Conservation (phyloP, 2,888 invertebrate species). For the Eupithecia subumbrata region DNA sequence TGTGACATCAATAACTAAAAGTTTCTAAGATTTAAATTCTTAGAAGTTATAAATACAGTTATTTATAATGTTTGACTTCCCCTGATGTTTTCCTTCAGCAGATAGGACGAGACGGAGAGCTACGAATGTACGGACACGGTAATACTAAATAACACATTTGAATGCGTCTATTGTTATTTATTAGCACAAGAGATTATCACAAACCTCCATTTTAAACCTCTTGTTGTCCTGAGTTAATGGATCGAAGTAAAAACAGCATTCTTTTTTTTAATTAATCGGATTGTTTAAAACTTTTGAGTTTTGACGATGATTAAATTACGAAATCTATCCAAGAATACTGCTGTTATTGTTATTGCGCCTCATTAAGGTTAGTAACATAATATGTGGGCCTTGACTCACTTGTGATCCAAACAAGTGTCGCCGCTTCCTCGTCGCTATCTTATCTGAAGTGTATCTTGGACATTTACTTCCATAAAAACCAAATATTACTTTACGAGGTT, state of each 20-base stretch:
- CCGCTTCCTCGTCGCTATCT: constrained; percentile 41
- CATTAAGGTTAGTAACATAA: constrained; percentile 10
- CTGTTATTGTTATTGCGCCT: constrained; percentile 6
- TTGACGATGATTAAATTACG: background rate
- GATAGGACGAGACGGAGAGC: constrained; percentile 54
- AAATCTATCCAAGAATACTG: background rate
- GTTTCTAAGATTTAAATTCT: constrained; percentile 13
- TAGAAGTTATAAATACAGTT: constrained; percentile 52
- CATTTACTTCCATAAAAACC: constrained; percentile 22
- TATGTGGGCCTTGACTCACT: constrained; percentile 39
- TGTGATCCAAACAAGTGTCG: constrained; percentile 30
- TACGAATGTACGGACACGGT: constrained; percentile 48
- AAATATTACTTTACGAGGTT: constrained; percentile 11
- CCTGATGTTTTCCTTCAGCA: constrained; percentile 61
- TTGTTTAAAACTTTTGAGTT: background rate
- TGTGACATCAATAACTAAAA: constrained; percentile 19
- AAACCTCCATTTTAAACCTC: background rate
- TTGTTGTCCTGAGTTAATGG: background rate
- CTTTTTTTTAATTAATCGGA: background rate
- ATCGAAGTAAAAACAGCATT: background rate
- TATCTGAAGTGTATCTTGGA: constrained; percentile 35
- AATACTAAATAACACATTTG: background rate
- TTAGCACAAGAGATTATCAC: background rate
- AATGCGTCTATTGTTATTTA: background rate
- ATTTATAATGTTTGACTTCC: constrained; percentile 54